Evolutionary conservation across 2,888 invertebrate species (phyloP).

Genomic region (Cheilosia scutellata): DNA sequence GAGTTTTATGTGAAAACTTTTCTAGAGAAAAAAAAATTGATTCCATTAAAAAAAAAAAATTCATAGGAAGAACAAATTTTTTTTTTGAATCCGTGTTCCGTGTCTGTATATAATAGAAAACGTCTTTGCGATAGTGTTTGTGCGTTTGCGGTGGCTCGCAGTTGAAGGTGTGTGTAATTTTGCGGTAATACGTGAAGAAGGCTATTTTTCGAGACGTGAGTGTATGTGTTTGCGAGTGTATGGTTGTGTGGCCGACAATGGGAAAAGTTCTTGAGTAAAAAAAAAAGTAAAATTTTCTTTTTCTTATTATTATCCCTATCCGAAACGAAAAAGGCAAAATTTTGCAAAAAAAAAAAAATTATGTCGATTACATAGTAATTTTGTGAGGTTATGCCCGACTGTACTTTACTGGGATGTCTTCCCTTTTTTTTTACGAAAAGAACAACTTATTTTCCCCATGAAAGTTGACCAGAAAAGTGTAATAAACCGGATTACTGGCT

Average conservation of each 20-base stretch:
- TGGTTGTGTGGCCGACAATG: constrained; percentile 59
- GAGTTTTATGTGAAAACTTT: constrained; percentile 51
- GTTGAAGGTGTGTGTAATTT: constrained; percentile 55
- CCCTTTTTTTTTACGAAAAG: constrained; percentile 12
- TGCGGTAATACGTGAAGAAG: constrained; percentile 64
- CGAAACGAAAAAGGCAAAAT: constrained; percentile 9
- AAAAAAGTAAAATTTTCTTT: constrained; percentile 23
- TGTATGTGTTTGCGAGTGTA: constrained; percentile 46
- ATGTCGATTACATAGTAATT: not conserved
- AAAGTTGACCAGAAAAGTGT: constrained; percentile 29
- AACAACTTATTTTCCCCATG: constrained; percentile 26
- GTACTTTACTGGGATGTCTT: constrained; percentile 34
- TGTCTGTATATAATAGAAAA: constrained; percentile 40
- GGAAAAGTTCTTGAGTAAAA: constrained; percentile 61
- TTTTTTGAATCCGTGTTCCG: constrained; percentile 33
- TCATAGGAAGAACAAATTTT: constrained; percentile 43
- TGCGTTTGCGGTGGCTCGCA: constrained; percentile 60
- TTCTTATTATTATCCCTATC: constrained; percentile 3
- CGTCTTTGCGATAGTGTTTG: constrained; percentile 44
- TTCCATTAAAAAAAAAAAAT: constrained; percentile 32
- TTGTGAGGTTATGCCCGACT: constrained; percentile 31
- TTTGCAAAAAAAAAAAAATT: not conserved
- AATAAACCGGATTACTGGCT: constrained; percentile 54
- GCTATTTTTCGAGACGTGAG: constrained; percentile 44
- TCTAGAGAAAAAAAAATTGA: constrained; percentile 33